Percentiles rank a stretch among this genome's conserved stretches.
Conservation (phyloP, 2,113 vertebrate species). For the Archocentrus centrarchus region DNA sequence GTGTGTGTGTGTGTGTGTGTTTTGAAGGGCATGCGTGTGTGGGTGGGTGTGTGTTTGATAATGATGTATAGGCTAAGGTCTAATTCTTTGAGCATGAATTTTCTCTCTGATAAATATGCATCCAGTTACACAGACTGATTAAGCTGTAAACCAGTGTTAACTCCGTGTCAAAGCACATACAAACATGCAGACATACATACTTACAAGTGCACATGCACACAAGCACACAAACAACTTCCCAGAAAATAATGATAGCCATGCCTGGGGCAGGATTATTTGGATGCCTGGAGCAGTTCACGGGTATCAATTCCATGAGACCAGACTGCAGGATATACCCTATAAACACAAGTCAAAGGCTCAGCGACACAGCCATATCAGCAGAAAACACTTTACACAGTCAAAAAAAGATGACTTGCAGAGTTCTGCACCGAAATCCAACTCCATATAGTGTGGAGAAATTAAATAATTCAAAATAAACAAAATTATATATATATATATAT, state of each 20-base stretch:
- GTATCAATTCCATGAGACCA: constrained; percentile 60
- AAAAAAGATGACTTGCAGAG: constrained; percentile 7
- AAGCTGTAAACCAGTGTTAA: constrained; percentile 79
- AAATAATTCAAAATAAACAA: background rate
- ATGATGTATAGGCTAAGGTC: constrained; percentile 72
- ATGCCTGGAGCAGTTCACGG: constrained; percentile 64
- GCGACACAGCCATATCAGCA: constrained; percentile 31
- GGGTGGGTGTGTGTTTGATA: constrained; percentile 52
- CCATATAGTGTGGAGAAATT: background rate
- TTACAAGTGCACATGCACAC: constrained; percentile 11
- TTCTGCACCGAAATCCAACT: constrained; percentile 14
- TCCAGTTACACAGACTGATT: constrained; percentile 77
- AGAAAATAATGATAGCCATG: constrained; percentile 63
- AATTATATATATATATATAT: background rate
- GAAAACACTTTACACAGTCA: constrained; percentile 10
- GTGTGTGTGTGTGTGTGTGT: constrained; percentile 41
- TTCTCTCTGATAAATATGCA: constrained; percentile 79
- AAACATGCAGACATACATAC: constrained; percentile 43
- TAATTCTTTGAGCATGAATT: constrained; percentile 76
- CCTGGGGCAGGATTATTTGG: constrained; percentile 64
- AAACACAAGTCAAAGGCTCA: constrained; percentile 37
- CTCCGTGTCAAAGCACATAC: constrained; percentile 66
- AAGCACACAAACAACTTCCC: constrained; percentile 22
- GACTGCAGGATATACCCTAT: constrained; percentile 49
- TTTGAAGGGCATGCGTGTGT: constrained; percentile 21